Percentiles rank a stretch among this genome's conserved stretches.
These are phyloP conservation scores for Pherbina coryleti DNA, from an alignment of 2,888 invertebrate species.

Conservation along the genomic window DNA sequence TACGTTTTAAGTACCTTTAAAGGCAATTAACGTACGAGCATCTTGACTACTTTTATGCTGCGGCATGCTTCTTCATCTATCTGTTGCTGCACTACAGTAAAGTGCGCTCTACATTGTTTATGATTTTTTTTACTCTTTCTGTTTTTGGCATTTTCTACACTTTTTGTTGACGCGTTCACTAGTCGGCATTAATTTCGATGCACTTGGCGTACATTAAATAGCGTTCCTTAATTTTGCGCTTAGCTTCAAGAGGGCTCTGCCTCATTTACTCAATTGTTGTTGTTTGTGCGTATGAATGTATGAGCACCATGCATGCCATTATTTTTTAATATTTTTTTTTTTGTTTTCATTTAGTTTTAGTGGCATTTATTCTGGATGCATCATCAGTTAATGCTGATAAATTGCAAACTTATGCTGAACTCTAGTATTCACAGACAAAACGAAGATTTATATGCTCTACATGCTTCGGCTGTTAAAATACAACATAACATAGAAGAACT, in stretches of 20 bases:
- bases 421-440: no score
- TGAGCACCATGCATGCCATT: neutral
- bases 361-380: neutral
- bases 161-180: neutral
- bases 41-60: neutral
- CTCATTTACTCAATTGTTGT: conserved; percentile 4
- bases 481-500: neutral
- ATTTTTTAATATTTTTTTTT: neutral
- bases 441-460: neutral
- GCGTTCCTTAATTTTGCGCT: conserved; percentile 39
- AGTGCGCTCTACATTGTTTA: neutral
- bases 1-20: conserved; percentile 11
- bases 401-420: neutral
- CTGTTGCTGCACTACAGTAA: neutral
- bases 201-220: conserved; percentile 57
- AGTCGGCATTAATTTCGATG: conserved; percentile 43
- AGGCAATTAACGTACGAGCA: neutral
- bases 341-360: neutral
- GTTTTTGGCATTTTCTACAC: neutral
- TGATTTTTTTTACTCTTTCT: neutral
- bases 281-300: neutral
- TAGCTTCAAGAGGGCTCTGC: conserved; percentile 13
- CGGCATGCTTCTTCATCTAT: neutral
- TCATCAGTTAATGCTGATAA: conserved; percentile 17
- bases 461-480: neutral